Base-by-base conservation (phyloP, 2,797 vertebrate genomes). In the Poeciliopsis turneri region DNA sequence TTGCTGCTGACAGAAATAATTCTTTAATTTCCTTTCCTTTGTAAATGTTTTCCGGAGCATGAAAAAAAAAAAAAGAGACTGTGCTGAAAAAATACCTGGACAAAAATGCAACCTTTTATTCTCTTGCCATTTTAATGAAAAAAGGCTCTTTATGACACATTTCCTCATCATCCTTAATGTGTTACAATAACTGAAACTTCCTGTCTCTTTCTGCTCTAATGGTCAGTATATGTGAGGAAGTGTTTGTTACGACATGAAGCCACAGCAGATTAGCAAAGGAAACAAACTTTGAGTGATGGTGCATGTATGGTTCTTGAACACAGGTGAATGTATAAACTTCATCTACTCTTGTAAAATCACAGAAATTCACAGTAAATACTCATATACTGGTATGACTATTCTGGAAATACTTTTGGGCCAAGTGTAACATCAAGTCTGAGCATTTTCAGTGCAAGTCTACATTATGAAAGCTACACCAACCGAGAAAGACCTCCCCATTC, bases 111-210 rank as follows among this genome's bases (percentile, higher is more conserved):
- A 20, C 12, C 25, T 59, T 43, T 59, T 30, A 59, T 43, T 55
- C 36, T 7, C 25, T 41, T 76, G 2, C 18, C 4, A 0, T 36
- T 74, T 82, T 73, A 41, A 70, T 70, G n/a, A 51, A 82, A 82
- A 79, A 59, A 55, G 33, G 77, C 49, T 83, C 82, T 47, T 76
- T 36, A 2, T 79, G 84, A 81, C 1, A 36, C 74, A 72, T 81
- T 77, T 80, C 73, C 55, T 86, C 18, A 0, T 75, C 13, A 36
- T 33, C n/a, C 28, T 76, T 74, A 77, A 84, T 84, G 75, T 79
- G 76, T 69, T 61, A 61, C 45, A 0, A 15, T 39, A 25, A 36
- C 69, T 77, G 76, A 86, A 77, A 79, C 86, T 76, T 83, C 86
- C 78, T 72, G 43, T 39, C 55, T 68, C 20, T 66, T 45, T 36